Conservation (phyloP, 2,888 invertebrate genomes). For the Griposia aprilina region DNA sequence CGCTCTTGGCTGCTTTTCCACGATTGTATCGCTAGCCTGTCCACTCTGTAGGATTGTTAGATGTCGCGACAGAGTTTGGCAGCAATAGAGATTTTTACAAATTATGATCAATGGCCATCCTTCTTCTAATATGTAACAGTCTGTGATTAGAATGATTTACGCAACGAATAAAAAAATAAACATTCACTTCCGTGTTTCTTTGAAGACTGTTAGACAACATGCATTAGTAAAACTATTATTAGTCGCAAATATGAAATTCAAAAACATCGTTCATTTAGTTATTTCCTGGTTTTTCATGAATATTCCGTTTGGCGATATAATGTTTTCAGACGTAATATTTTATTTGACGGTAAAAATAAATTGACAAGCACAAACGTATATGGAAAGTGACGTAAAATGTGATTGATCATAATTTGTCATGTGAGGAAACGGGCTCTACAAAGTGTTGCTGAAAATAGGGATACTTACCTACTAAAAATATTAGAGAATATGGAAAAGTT, state of each 20-base stretch:
- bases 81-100: not conserved
- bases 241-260: constrained; percentile 10
- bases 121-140: not conserved
- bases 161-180: constrained; percentile 3
- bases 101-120: not conserved
- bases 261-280: constrained; percentile 21
- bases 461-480: not conserved
- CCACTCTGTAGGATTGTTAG: no score
- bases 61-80: no score
- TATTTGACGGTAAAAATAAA: constrained; percentile 32
- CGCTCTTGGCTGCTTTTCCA: no score
- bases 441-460: constrained; percentile 15
- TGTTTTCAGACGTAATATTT: constrained; percentile 23
- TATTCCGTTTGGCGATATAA: constrained; percentile 53
- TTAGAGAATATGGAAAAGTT: not conserved
- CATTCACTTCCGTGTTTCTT: constrained; percentile 20
- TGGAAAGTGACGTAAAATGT: constrained; percentile 43
- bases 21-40: no score
- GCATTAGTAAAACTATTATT: constrained; percentile 8
- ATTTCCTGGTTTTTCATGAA: constrained; percentile 45
- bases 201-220: constrained; percentile 23
- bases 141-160: constrained; percentile 21
- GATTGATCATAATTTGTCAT: constrained; percentile 32
- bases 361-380: constrained; percentile 37
- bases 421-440: constrained; percentile 4